These are phyloP conservation scores for Criorhina ranunculi DNA, from an alignment of 2,888 invertebrate species.

Conservation along the genomic window DNA sequence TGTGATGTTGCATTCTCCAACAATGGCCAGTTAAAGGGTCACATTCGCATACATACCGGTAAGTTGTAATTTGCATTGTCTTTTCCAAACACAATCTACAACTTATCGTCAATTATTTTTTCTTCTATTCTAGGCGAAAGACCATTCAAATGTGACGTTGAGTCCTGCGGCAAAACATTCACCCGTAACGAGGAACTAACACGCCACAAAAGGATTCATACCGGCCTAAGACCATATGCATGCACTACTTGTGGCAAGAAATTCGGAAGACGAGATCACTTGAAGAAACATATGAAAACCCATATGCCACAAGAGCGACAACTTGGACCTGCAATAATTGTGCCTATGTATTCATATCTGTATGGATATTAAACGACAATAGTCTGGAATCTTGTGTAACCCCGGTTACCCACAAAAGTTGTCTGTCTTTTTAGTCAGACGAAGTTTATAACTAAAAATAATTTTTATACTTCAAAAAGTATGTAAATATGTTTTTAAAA, in stretches of 20 bases:
- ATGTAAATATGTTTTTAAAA: conserved; percentile 55
- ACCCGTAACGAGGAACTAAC: conserved; percentile 96
- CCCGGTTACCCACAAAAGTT: background rate
- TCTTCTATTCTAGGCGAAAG: conserved; percentile 88
- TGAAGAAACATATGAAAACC: conserved; percentile 96
- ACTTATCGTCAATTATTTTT: background rate
- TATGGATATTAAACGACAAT: conserved; percentile 85
- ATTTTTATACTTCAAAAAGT: conserved; percentile 16
- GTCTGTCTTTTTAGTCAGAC: conserved; percentile 6
- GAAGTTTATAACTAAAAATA: conserved; percentile 7
- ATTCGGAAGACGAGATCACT: conserved; percentile 96
- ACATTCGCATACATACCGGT: conserved; percentile 96
- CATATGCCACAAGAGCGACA: conserved; percentile 88
- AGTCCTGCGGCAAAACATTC: conserved; percentile 94
- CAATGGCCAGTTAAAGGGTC: conserved; percentile 95
- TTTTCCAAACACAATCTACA: background rate
- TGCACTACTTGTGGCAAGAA: conserved; percentile 95
- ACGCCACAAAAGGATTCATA: conserved; percentile 95
- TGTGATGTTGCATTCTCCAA: conserved; percentile 97
- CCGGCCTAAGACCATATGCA: conserved; percentile 93
- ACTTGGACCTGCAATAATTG: conserved; percentile 87
- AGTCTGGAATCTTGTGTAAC: conserved; percentile 52
- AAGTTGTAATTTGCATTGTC: conserved; percentile 78
- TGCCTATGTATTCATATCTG: conserved; percentile 87
- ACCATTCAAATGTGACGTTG: conserved; percentile 94